Evolutionary conservation across 2,113 vertebrate genomes (phyloP), one percentile per base, ranked within the genome.

Genomic region (Lagopus leucura): DNA sequence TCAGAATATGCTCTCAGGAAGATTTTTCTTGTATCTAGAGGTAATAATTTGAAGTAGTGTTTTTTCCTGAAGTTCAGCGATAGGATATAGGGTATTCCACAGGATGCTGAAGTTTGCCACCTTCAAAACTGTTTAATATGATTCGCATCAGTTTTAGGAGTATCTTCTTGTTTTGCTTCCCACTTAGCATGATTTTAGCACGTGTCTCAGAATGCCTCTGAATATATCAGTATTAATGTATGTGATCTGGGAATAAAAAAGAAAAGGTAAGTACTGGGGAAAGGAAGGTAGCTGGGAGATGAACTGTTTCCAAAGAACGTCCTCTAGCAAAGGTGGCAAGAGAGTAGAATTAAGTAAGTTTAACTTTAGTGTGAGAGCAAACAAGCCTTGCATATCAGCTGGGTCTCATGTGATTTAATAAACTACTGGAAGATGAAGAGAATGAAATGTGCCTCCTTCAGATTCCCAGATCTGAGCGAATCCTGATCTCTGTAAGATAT

Each of bases 251-350:
- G 71, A 85, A 87, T 69, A 38, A 50, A 91, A 43, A 70, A 47
- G 28, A 63, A 50, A 50, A 71, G 22, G 45, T 25, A 24, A 45
- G 20, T 6, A 5, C 5, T 27, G 32, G 20, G 30, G 8, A 30
- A 79, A 85, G 42, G 42, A 72, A 58, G 36, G 64, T 54, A 65
- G 25, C 2, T 84, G 70, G 71, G 79, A 84, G 71, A 66, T 76
- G 45, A 87, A 55, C 67, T 58, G 30, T 27, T 93, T 96, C 73
- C 81, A 90, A 93, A 93, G 89, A 89, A 92, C 45, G 38, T 86
- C 12, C 36, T 92, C 30, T 42, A 89, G 90, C 40, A 69, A 65
- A 82, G 52, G 42, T 82, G 47, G 24, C 82, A 75, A 66, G 65
- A 83, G 42, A 87, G 64, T 60, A 74, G 79, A 72, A 47, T 82